phyloP scores from a whole-genome alignment of 64 coral and sea anemone species.

The Actinia equina region DNA sequence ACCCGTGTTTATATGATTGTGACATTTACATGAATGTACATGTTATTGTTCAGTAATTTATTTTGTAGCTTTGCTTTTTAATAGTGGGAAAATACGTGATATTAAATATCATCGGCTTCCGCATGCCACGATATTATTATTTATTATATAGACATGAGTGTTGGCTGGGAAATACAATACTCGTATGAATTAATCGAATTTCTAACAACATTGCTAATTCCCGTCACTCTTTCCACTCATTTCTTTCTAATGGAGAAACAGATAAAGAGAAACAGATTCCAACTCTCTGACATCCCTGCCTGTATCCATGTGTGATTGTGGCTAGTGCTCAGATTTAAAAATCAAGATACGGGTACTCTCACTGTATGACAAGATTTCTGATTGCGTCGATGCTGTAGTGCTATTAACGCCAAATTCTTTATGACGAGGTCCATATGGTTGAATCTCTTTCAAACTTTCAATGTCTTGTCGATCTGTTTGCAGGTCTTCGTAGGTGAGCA shows the following conservation, averaged over 20 bases:
- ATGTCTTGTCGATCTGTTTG: not conserved
- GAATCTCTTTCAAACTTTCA: not conserved
- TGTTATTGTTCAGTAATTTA: too few species aligned
- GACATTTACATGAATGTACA: too few species aligned
- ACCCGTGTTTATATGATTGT: too few species aligned
- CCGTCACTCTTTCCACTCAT: slow-evolving; percentile 40
- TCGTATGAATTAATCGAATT: too few species aligned
- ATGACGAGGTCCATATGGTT: not conserved
- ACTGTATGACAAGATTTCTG: slow-evolving; percentile 41
- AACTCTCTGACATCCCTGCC: slow-evolving; percentile 42
- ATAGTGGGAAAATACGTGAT: too few species aligned
- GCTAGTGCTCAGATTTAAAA: slow-evolving; percentile 32
- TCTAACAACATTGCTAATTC: slow-evolving; percentile 25
- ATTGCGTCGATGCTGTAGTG: not conserved
- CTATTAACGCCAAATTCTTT: slow-evolving; percentile 20
- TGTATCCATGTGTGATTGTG: slow-evolving; percentile 57
- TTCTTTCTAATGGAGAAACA: slow-evolving; percentile 2
- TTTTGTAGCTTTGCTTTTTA: too few species aligned
- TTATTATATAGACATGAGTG: too few species aligned
- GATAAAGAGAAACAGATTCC: slow-evolving; percentile 25
- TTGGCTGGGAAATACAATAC: too few species aligned
- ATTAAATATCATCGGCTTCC: too few species aligned
- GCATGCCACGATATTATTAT: too few species aligned
- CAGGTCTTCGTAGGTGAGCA: not conserved
- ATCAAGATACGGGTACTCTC: slow-evolving; percentile 48